These are phyloP conservation scores for Nebria salina DNA, from an alignment of 2,888 invertebrate species.

Conservation along the genomic window DNA sequence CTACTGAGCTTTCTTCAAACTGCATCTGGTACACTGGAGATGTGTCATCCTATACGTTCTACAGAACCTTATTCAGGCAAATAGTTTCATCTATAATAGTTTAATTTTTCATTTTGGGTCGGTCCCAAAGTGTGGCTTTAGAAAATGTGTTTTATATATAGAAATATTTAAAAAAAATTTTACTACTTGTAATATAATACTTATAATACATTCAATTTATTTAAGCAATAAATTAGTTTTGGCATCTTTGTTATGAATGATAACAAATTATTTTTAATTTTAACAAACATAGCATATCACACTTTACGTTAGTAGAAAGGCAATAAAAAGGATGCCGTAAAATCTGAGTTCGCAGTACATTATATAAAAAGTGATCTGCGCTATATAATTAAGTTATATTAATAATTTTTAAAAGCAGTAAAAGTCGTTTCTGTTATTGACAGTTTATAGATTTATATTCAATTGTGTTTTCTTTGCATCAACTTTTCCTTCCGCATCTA, in stretches of 20 bases:
- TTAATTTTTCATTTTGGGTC: background rate
- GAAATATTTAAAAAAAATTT: no score
- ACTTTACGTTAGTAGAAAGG: no score
- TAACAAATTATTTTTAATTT: no score
- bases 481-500: background rate
- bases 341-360: background rate
- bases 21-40: constrained; percentile 29
- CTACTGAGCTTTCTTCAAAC: background rate
- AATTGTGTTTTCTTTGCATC: background rate
- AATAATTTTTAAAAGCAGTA: background rate
- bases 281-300: no score
- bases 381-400: background rate
- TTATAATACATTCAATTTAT: no score
- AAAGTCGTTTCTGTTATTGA: background rate
- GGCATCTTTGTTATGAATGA: no score
- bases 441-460: constrained; percentile 1
- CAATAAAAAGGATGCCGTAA: background rate
- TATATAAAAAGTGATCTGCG: background rate
- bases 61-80: constrained; percentile 32
- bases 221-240: no score
- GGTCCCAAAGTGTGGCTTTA: no score
- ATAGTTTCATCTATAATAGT: background rate
- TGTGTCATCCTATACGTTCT: constrained; percentile 44
- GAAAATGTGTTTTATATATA: no score
- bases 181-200: no score